Conservation (phyloP, 2,888 invertebrate genomes). For the Anaspis maculata region DNA sequence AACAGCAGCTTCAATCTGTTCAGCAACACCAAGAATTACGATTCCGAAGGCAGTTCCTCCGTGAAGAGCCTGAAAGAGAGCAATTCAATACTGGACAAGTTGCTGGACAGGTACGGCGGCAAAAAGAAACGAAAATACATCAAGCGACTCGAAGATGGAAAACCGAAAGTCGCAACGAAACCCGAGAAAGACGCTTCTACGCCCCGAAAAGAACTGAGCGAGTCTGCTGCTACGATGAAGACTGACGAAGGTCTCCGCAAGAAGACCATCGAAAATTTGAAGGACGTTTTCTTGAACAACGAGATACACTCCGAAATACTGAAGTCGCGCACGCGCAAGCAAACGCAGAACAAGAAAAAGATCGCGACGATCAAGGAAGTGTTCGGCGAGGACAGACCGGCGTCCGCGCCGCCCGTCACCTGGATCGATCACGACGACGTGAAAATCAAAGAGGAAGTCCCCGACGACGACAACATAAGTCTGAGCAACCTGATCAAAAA, state of each 20-base stretch:
- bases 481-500: constrained; percentile 17
- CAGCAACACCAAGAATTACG: constrained; percentile 50
- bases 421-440: constrained; percentile 44
- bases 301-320: too few species aligned
- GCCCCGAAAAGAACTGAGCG: constrained; percentile 51
- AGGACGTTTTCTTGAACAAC: constrained; percentile 58
- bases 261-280: constrained; percentile 58
- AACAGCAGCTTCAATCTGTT: constrained; percentile 49
- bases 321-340: constrained; percentile 68
- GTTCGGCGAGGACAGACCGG: constrained; percentile 72
- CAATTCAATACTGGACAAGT: constrained; percentile 54
- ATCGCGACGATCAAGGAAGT: constrained; percentile 74
- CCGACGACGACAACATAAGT: constrained; percentile 8
- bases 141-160: constrained; percentile 48
- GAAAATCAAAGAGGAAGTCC: constrained; percentile 20
- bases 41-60: constrained; percentile 63
- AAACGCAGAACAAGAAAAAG: constrained; percentile 63
- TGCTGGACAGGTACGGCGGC: constrained; percentile 58
- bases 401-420: constrained; percentile 69
- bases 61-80: constrained; percentile 51
- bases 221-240: constrained; percentile 23
- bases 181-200: constrained; percentile 49
- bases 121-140: constrained; percentile 47
- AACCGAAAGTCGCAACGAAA: constrained; percentile 51
- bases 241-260: constrained; percentile 50